Percentiles rank a stretch among this genome's conserved stretches.
Evolutionary conservation across 2,113 vertebrate species (phyloP).

Genomic region (Motacilla alba): DNA sequence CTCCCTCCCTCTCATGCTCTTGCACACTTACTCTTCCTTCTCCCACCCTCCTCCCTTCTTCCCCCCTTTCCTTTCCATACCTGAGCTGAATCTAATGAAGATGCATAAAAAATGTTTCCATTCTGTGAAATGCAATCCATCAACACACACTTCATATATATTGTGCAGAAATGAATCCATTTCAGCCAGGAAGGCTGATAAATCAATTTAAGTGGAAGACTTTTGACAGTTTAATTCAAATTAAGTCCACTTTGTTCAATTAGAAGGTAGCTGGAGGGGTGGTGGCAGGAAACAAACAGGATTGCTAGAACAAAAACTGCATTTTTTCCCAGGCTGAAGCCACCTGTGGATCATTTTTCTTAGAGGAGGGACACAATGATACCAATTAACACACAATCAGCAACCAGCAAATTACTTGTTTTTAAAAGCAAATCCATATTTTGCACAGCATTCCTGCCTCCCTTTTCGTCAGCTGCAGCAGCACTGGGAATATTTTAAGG

Average conservation of each 20-base stretch:
- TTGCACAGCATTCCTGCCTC: constrained; percentile 24
- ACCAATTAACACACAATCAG: constrained; percentile 61
- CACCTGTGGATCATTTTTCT: constrained; percentile 55
- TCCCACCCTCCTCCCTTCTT: neutral
- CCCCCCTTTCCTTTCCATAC: neutral
- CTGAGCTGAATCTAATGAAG: constrained; percentile 27
- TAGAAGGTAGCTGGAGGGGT: constrained; percentile 49
- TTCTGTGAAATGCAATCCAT: constrained; percentile 57
- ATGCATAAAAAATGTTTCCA: constrained; percentile 50
- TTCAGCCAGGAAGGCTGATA: constrained; percentile 60
- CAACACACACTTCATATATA: constrained; percentile 66
- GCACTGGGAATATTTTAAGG: neutral
- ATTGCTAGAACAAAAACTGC: constrained; percentile 46
- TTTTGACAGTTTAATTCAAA: constrained; percentile 79
- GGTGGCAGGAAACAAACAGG: constrained; percentile 29
- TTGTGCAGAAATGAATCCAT: constrained; percentile 68
- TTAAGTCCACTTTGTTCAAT: constrained; percentile 77
- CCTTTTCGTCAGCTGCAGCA: neutral
- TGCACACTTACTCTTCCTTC: neutral
- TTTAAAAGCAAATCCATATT: neutral
- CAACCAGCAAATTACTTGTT: constrained; percentile 47
- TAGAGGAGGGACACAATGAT: constrained; percentile 23
- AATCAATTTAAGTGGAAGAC: constrained; percentile 75
- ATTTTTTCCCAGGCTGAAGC: constrained; percentile 38
- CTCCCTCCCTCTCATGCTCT: neutral